These are phyloP conservation scores for Ischnus inquisitorius DNA, from an alignment of 2,888 invertebrate species.

Conservation along the genomic window DNA sequence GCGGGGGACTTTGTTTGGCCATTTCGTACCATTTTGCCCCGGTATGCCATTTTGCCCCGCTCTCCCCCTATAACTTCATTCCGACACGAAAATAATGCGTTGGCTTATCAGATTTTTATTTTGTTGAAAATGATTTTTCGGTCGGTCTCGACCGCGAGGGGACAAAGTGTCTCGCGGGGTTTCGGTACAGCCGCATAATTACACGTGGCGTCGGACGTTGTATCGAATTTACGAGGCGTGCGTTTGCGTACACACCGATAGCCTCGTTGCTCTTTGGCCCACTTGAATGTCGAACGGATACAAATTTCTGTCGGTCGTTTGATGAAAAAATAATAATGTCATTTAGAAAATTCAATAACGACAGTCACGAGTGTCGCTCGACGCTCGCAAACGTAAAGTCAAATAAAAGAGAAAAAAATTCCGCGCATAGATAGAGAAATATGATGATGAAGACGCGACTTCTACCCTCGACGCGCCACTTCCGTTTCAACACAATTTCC, in stretches of 20 bases:
- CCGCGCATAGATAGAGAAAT: too few relatives aligned
- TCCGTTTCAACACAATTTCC: not conserved
- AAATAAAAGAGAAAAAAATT: too few relatives aligned
- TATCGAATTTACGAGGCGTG: not conserved
- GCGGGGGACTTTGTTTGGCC: too few relatives aligned
- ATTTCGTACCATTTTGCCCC: too few relatives aligned
- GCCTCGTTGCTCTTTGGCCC: not conserved
- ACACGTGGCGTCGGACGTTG: not conserved
- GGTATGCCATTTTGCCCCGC: too few relatives aligned
- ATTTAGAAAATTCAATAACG: not conserved
- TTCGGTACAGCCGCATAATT: slow-evolving; percentile 21
- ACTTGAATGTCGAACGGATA: not conserved
- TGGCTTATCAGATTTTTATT: slow-evolving; percentile 16
- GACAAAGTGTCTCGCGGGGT: not conserved
- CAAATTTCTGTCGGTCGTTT: not conserved
- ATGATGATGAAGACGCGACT: too few relatives aligned
- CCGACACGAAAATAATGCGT: not conserved
- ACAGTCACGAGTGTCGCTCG: too few relatives aligned
- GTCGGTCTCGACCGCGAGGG: not conserved
- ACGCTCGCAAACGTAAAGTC: too few relatives aligned
- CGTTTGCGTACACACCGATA: not conserved
- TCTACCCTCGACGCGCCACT: not conserved
- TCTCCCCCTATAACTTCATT: not conserved
- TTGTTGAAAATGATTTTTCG: not conserved
- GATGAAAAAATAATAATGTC: not conserved